Conservation (phyloP, 2,113 vertebrate genomes). For the Prinia subflava region DNA sequence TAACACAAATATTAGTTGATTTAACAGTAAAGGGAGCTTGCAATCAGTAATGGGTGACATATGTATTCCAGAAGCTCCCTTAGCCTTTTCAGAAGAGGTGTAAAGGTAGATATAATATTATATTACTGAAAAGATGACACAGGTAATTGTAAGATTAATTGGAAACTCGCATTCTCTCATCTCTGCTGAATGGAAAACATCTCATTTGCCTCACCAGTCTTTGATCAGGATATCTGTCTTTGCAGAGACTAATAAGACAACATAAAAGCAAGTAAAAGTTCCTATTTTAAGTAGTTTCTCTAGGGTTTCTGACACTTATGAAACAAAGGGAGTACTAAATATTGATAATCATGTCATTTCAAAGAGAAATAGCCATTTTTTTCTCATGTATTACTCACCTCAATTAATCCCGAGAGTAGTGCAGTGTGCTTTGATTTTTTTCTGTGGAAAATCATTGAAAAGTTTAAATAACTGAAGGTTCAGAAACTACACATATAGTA, state of each 20-base stretch:
- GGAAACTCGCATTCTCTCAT: background rate
- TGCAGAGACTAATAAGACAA: background rate
- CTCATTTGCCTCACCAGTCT: background rate
- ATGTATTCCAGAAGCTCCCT: background rate
- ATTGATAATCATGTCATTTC: background rate
- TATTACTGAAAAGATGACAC: background rate
- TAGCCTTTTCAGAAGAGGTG: background rate
- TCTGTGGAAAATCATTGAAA: background rate
- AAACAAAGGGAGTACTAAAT: background rate
- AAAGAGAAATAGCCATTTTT: background rate
- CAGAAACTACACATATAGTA: background rate
- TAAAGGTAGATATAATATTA: background rate
- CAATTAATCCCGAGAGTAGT: background rate
- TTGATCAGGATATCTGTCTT: background rate
- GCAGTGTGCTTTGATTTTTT: background rate
- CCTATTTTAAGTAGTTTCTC: background rate
- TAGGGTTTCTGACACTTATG: background rate
- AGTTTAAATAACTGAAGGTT: background rate
- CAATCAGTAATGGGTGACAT: background rate
- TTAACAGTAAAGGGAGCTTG: background rate
- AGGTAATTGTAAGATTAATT: background rate
- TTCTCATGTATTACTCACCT: background rate
- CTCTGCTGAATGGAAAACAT: background rate
- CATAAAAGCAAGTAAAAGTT: background rate
- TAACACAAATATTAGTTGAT: background rate